These are phyloP conservation scores for Entomyzon cyanotis DNA, from an alignment of 2,113 vertebrate species.

Conservation along the genomic window DNA sequence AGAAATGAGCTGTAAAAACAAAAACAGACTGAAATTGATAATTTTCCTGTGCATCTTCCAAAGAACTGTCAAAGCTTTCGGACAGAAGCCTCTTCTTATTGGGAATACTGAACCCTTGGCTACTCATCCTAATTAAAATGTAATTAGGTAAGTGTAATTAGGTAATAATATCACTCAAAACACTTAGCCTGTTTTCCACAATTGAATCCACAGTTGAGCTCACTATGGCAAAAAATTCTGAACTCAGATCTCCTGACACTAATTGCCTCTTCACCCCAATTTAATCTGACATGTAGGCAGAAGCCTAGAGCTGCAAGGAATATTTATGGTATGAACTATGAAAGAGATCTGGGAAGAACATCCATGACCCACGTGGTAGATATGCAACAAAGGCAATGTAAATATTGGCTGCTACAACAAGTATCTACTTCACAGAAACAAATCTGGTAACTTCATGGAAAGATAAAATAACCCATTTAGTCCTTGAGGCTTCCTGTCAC, in stretches of 20 bases:
- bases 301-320: not conserved
- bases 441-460: not conserved
- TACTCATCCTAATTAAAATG: conserved; percentile 64
- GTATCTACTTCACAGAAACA: not conserved
- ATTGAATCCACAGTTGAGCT: conserved; percentile 43
- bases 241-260: conserved; percentile 38
- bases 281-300: not conserved
- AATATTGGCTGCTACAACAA: not conserved
- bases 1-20: not conserved
- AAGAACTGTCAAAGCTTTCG: conserved; percentile 33
- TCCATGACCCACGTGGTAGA: not conserved
- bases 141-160: conserved; percentile 65
- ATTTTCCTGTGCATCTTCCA: not conserved
- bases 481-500: not conserved
- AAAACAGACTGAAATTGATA: not conserved
- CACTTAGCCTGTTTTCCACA: conserved; percentile 42
- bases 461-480: not conserved
- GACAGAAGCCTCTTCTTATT: conserved; percentile 24
- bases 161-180: conserved; percentile 55
- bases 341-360: not conserved
- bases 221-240: conserved; percentile 42
- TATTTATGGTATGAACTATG: not conserved
- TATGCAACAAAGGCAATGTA: not conserved
- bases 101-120: conserved; percentile 42
- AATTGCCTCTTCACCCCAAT: conserved; percentile 44